phyloP scores from a whole-genome alignment of 2,113 vertebrate species.

The Gobio gobio region DNA sequence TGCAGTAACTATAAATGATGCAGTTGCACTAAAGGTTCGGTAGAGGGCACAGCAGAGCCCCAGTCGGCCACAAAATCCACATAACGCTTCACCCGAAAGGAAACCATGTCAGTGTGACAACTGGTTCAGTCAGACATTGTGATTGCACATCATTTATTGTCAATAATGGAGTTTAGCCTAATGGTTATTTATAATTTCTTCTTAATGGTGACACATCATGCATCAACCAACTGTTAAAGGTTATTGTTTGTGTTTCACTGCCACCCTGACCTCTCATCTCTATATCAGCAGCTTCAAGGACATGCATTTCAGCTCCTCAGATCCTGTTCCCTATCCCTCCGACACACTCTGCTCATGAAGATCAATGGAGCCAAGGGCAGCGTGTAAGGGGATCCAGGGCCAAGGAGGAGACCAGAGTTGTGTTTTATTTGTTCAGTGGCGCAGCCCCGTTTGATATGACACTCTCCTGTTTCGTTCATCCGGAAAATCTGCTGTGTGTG shows the following conservation, averaged over 20 bases:
- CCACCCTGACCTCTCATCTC: conserved; percentile 29
- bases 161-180: not conserved
- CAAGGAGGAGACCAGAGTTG: conserved; percentile 30
- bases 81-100: not conserved
- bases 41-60: conserved; percentile 71
- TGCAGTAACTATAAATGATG: conserved; percentile 41
- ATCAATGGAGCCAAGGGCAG: conserved; percentile 48
- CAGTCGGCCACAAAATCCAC: not conserved
- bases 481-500: conserved; percentile 44
- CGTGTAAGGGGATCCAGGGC: conserved; percentile 46
- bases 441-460: conserved; percentile 28
- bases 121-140: not conserved
- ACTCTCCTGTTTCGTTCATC: conserved; percentile 42
- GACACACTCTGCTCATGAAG: conserved; percentile 35
- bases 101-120: conserved; percentile 10
- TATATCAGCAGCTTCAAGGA: conserved; percentile 37
- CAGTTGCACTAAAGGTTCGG: conserved; percentile 60
- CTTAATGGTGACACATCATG: not conserved
- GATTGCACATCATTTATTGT: not conserved
- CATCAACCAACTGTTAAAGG: not conserved
- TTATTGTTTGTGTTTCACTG: not conserved
- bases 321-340: conserved; percentile 46
- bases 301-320: conserved; percentile 35
- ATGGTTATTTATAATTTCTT: not conserved
- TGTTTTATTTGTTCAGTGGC: conserved; percentile 6